Percentiles rank a stretch among this genome's conserved stretches.
Conservation (phyloP, 2,888 invertebrate genomes). For the Perizoma affinitatum region DNA sequence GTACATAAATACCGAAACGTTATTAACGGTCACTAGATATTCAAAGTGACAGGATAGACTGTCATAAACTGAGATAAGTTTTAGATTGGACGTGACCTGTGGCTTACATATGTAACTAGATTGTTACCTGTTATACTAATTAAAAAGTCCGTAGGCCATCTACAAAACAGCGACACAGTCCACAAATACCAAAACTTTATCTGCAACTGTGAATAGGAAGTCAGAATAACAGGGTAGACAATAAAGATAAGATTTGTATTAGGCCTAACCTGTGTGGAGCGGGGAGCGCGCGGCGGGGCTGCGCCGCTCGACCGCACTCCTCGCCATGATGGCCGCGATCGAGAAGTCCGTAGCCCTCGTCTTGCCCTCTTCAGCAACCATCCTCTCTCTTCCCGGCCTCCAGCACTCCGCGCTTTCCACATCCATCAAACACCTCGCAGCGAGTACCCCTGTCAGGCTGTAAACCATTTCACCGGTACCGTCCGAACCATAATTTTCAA, state of each 20-base stretch:
- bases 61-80: too few relatives aligned
- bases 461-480: slow-evolving; percentile 66
- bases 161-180: too few relatives aligned
- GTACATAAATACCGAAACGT: too few relatives aligned
- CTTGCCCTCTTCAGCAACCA: slow-evolving; percentile 79
- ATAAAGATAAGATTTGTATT: slow-evolving; percentile 27
- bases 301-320: slow-evolving; percentile 77
- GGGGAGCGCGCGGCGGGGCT: slow-evolving; percentile 76
- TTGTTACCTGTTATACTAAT: too few relatives aligned
- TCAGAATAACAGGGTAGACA: neutral
- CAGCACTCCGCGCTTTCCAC: slow-evolving; percentile 77
- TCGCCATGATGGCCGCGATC: slow-evolving; percentile 97
- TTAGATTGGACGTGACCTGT: too few relatives aligned
- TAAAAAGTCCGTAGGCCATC: too few relatives aligned
- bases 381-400: slow-evolving; percentile 69
- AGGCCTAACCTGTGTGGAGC: slow-evolving; percentile 75
- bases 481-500: slow-evolving; percentile 59
- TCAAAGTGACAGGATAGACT: too few relatives aligned
- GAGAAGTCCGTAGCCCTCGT: slow-evolving; percentile 95
- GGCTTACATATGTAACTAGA: too few relatives aligned
- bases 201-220: too few relatives aligned
- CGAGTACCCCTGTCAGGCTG: slow-evolving; percentile 50
- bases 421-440: slow-evolving; percentile 75
- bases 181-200: too few relatives aligned
- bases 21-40: too few relatives aligned